phyloP scores from a whole-genome alignment of 2,888 invertebrate species.

The Spisula subtruncata region DNA sequence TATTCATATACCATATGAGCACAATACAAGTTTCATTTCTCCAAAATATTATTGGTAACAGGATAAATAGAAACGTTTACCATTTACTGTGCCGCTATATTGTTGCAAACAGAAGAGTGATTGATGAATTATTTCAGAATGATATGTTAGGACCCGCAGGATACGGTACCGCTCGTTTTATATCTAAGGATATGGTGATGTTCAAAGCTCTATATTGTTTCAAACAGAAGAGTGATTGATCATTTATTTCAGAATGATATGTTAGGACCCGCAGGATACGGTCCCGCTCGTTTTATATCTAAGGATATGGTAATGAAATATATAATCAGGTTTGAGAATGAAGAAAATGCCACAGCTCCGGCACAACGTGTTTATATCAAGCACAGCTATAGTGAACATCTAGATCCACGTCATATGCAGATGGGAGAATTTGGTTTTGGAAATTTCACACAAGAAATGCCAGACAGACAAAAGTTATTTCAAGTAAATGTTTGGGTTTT shows the following conservation, averaged over 20 bases:
- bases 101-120: too few relatives aligned
- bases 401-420: slow-evolving; percentile 47
- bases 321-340: slow-evolving; percentile 64
- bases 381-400: slow-evolving; percentile 44
- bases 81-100: too few relatives aligned
- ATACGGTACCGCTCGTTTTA: slow-evolving; percentile 58
- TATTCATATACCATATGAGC: too few relatives aligned
- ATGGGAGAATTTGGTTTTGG: slow-evolving; percentile 59
- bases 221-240: too few relatives aligned
- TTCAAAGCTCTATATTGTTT: too few relatives aligned
- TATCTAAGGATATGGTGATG: slow-evolving; percentile 27
- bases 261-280: slow-evolving; percentile 60
- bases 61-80: too few relatives aligned
- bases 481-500: slow-evolving; percentile 15
- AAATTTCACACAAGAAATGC: slow-evolving; percentile 43
- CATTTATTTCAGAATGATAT: slow-evolving; percentile 58
- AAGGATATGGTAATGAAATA: slow-evolving; percentile 39
- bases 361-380: slow-evolving; percentile 62
- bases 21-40: too few relatives aligned
- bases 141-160: slow-evolving; percentile 64
- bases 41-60: too few relatives aligned
- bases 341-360: slow-evolving; percentile 64
- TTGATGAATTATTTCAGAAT: slow-evolving; percentile 42
- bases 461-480: slow-evolving; percentile 5
- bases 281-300: slow-evolving; percentile 54